These are phyloP conservation scores for Anhinga anhinga DNA, from an alignment of 2,113 vertebrate genomes.

Conservation along the genomic window DNA sequence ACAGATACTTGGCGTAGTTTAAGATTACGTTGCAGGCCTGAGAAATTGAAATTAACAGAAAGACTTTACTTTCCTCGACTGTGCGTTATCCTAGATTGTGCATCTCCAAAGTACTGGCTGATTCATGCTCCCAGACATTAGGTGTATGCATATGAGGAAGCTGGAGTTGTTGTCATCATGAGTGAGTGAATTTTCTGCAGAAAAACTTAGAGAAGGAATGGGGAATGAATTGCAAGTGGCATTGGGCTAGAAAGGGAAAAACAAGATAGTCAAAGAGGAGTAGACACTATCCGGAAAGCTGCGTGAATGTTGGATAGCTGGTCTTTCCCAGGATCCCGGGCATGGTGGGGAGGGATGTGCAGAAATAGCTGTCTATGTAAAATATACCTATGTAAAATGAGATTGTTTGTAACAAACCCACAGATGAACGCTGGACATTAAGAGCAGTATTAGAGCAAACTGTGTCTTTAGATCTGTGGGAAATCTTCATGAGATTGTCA, in stretches of 20 bases:
- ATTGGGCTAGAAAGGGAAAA: neutral
- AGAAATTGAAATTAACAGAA: neutral
- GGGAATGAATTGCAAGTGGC: neutral
- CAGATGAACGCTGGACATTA: neutral
- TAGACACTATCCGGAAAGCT: neutral
- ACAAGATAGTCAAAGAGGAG: neutral
- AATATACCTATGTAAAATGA: neutral
- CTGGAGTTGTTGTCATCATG: neutral
- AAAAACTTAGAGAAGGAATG: neutral
- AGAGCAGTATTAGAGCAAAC: neutral
- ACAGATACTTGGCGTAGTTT: neutral
- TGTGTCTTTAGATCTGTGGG: neutral
- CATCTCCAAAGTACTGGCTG: neutral
- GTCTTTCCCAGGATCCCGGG: neutral
- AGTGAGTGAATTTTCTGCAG: neutral
- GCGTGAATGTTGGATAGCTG: neutral
- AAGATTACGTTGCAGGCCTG: neutral
- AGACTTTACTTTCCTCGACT: neutral
- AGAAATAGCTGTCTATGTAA: neutral
- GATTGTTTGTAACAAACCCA: neutral
- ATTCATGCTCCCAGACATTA: neutral
- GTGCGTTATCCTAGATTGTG: neutral
- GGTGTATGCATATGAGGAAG: neutral
- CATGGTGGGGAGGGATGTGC: fast-evolving
- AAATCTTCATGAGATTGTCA: neutral